A percentile compares a stretch with the other conserved stretches of the same genome.
Evolutionary conservation across 2,113 vertebrate species (phyloP).

Genomic region (Gnathochromis pfefferi): DNA sequence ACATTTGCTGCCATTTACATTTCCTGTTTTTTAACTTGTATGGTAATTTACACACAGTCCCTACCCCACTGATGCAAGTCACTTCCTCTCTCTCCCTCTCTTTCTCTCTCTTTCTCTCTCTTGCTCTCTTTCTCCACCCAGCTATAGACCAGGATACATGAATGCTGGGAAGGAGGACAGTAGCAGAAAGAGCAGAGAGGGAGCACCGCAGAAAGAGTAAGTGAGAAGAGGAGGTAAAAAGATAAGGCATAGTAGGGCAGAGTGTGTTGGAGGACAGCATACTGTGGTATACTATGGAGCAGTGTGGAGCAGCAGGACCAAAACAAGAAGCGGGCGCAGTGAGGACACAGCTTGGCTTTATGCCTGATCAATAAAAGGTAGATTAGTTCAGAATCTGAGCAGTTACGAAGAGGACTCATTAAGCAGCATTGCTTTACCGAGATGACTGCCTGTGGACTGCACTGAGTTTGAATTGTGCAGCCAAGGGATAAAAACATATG

Average conservation of each 20-base stretch:
- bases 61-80: slow-evolving; percentile 62
- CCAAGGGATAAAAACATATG: neutral
- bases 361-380: slow-evolving; percentile 39
- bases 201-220: neutral
- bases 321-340: slow-evolving; percentile 31
- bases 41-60: slow-evolving; percentile 70
- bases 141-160: slow-evolving; percentile 48
- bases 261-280: slow-evolving; percentile 41
- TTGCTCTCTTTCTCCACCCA: slow-evolving; percentile 28
- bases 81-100: slow-evolving; percentile 41
- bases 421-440: neutral
- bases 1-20: neutral
- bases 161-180: slow-evolving; percentile 41
- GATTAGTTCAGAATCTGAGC: slow-evolving; percentile 13
- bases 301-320: slow-evolving; percentile 37
- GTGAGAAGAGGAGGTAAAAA: neutral
- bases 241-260: slow-evolving; percentile 31
- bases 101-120: slow-evolving; percentile 3
- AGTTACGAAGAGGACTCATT: neutral
- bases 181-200: slow-evolving; percentile 22
- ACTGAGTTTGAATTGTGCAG: slow-evolving; percentile 22
- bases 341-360: slow-evolving; percentile 20
- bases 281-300: slow-evolving; percentile 25
- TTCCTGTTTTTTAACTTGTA: slow-evolving; percentile 35
- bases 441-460: slow-evolving; percentile 7